Conservation (phyloP, 2,113 vertebrate genomes). For the Stercorarius parasiticus region DNA sequence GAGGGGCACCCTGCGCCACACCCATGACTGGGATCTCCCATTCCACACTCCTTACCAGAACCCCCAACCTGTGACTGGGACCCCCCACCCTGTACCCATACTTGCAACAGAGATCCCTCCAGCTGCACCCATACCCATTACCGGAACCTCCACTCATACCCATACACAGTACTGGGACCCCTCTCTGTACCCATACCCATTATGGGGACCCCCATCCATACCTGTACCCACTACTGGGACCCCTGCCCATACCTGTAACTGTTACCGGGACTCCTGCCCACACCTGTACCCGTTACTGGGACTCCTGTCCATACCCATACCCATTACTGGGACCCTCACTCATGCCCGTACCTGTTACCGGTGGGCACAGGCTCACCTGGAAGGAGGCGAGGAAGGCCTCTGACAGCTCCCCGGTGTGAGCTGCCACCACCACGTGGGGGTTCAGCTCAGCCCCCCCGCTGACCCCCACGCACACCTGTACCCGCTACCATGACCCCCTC, state of each 20-base stretch:
- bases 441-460: too few species aligned
- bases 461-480: too few species aligned
- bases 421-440: too few species aligned
- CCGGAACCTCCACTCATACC: background rate
- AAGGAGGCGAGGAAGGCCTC: too few species aligned
- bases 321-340: too few species aligned
- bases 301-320: background rate
- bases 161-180: accelerated
- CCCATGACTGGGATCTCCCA: background rate
- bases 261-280: background rate
- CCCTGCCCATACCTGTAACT: background rate
- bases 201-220: background rate
- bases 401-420: too few species aligned
- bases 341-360: background rate
- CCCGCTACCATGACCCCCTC: background rate
- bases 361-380: too few species aligned
- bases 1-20: background rate
- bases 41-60: background rate
- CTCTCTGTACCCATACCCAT: too few species aligned
- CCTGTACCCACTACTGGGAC: background rate
- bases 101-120: background rate
- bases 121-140: background rate
- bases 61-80: background rate
- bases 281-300: background rate
- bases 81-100: background rate